Base-by-base conservation (phyloP, 2,888 invertebrate genomes). In the Geophilus truncorum region DNA sequence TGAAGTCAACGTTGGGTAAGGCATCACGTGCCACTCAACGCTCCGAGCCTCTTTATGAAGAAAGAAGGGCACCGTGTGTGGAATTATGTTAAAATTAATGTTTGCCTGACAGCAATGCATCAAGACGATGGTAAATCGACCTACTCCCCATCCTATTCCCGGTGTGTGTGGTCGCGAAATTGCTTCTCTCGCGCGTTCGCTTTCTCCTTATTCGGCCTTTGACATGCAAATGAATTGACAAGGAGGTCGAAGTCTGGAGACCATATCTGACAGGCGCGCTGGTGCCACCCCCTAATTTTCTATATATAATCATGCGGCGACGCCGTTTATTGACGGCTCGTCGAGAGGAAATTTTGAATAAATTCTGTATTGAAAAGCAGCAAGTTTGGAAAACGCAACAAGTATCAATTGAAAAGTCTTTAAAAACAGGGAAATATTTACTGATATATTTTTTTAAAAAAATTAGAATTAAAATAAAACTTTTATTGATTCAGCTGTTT, bases 181-280 rank as follows among this genome's bases (percentile, higher is more conserved):
- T 40, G 40, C 40, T 28, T 70, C 28, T 70, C 70, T 70, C 70
- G 10, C 28, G 10, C 70, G 9, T n/a, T 40, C 10, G 10, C 40
- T 40, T 1, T 40, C 4, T 40, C 40, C 40, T 40, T 40, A 40
- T 40, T 40, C 40, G 23, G 70, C 77, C 77, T 77, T 77, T 77
- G 77, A 77, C 77, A 77, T 77, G 77, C 77, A 77, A 77, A 77
- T 77, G 77, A 70, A 70, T 70, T 70, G 70, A 77, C 77, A 30
- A 30, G 40, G 40, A 40, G 40, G 40, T 40, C 40, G 40, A 40
- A 40, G 40, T 40, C 40, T 40, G 15, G 40, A 40, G 40, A 40
- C 40, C 40, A 40, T 40, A 40, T 40, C 40, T 40, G 40, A 40
- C 40, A 40, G 40, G 40, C 40, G 40, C 40, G 15, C 40, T 40